phyloP scores from a whole-genome alignment of 1,140 invertebrate genomes.

The Linepithema humile region DNA sequence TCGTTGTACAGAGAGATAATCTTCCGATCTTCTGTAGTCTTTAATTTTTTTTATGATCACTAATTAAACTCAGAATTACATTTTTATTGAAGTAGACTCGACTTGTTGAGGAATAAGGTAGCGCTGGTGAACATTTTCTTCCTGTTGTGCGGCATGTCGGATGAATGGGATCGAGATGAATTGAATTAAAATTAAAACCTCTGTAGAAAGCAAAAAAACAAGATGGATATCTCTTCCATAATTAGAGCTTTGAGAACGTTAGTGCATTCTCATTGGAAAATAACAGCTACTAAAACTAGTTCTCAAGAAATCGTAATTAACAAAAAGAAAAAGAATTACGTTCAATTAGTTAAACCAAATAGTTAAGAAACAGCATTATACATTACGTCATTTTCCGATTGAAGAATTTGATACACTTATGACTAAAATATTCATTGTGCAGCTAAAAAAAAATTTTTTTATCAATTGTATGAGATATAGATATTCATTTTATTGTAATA shows the following conservation, averaged over 20 bases:
- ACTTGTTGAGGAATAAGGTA: background rate
- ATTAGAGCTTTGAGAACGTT: slow-evolving; percentile 1
- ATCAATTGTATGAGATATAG: background rate
- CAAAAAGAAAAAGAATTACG: background rate
- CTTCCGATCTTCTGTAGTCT: background rate
- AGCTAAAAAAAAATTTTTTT: background rate
- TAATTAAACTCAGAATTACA: background rate
- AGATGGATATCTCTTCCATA: background rate
- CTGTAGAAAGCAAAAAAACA: slow-evolving; percentile 20
- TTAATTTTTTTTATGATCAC: background rate
- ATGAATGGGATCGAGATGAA: slow-evolving; percentile 6
- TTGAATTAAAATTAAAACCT: slow-evolving; percentile 21
- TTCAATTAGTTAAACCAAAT: background rate
- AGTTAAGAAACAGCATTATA: background rate
- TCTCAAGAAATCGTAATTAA: background rate
- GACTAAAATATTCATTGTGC: background rate
- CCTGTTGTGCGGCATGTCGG: background rate
- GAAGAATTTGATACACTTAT: background rate
- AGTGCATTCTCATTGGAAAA: background rate
- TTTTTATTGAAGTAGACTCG: background rate
- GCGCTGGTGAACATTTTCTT: background rate
- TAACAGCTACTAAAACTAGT: background rate
- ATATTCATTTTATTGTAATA: background rate
- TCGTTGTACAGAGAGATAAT: background rate
- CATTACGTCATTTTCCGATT: background rate